These are phyloP conservation scores for Mesitornis unicolor DNA, from an alignment of 2,113 vertebrate genomes.

Conservation along the genomic window DNA sequence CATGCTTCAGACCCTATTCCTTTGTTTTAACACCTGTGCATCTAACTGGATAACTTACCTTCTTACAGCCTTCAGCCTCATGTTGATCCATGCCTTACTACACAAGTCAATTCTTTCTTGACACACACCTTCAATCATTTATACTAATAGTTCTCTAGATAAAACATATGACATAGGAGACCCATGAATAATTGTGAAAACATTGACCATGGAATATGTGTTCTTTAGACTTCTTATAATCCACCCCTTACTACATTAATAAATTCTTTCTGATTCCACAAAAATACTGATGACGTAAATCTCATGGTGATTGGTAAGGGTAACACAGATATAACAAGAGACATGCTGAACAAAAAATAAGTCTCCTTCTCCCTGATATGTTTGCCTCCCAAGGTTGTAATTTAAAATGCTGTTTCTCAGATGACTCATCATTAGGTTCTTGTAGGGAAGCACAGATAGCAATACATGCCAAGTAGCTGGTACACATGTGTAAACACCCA, in stretches of 20 bases:
- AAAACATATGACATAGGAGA: background rate
- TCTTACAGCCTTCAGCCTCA: background rate
- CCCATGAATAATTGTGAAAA: background rate
- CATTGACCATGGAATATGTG: background rate
- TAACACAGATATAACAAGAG: background rate
- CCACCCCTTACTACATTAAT: background rate
- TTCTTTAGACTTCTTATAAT: background rate
- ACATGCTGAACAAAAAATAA: background rate
- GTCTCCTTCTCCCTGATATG: background rate
- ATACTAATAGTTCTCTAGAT: background rate
- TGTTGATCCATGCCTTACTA: background rate
- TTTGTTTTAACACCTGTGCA: background rate
- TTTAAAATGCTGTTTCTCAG: background rate
- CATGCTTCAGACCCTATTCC: background rate
- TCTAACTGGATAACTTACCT: background rate
- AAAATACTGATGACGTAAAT: background rate
- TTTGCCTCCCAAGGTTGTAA: background rate
- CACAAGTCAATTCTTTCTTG: background rate
- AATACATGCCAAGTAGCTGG: background rate
- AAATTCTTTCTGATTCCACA: background rate
- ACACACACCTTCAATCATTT: background rate
- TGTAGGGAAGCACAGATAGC: background rate
- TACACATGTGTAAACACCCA: background rate
- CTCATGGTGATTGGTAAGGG: background rate
- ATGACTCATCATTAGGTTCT: background rate